Percentiles rank a stretch among this genome's conserved stretches.
Conservation (phyloP, 2,113 vertebrate genomes). For the Tauraco erythrolophus region DNA sequence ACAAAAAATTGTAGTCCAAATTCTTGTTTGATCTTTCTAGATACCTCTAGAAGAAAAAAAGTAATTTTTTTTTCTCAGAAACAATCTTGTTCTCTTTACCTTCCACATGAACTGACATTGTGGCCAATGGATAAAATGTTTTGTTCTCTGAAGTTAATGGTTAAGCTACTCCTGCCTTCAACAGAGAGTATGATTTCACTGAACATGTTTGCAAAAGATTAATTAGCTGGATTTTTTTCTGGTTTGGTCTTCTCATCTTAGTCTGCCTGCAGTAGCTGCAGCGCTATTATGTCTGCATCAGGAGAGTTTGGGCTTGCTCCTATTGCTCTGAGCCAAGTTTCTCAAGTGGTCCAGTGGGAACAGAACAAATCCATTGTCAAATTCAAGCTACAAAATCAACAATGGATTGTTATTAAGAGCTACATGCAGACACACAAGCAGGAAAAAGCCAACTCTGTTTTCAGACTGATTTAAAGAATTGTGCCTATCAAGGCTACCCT, state of each 20-base stretch:
- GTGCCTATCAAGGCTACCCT: background rate
- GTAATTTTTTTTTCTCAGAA: background rate
- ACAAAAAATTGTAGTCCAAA: background rate
- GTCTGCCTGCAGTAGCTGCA: background rate
- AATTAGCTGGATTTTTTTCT: background rate
- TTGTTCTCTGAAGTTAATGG: background rate
- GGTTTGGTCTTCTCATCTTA: background rate
- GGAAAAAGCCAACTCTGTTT: background rate
- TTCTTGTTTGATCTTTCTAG: background rate
- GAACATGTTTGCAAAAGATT: background rate
- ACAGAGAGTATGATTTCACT: background rate
- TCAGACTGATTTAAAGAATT: background rate
- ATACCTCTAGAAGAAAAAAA: background rate
- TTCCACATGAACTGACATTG: background rate
- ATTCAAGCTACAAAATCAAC: background rate
- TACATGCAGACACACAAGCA: background rate
- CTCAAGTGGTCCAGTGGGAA: background rate
- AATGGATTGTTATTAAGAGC: background rate
- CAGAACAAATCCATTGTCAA: slow-evolving; percentile 14
- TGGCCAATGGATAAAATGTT: background rate
- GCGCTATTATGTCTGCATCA: background rate
- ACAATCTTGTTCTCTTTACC: background rate
- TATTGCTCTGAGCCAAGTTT: background rate
- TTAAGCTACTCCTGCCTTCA: background rate
- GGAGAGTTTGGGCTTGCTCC: background rate